Conservation (phyloP, 1,140 invertebrate species). For the Listronotus oregonensis region DNA sequence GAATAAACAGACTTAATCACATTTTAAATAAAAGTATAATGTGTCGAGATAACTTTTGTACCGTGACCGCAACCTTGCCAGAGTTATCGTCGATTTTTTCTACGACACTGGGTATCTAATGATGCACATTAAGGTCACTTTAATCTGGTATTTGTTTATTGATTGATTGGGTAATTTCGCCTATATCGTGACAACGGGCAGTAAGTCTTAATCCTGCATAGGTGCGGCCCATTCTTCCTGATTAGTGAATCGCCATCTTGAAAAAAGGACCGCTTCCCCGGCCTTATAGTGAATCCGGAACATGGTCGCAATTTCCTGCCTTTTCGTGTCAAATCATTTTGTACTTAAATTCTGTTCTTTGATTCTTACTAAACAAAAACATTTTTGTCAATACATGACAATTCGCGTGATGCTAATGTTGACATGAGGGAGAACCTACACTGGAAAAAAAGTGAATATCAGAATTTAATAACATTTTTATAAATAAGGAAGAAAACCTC, state of each 20-base stretch:
- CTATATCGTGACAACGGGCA: constrained; percentile 50
- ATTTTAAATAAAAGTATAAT: constrained; percentile 10
- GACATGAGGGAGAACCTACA: no score
- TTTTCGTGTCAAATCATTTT: constrained; percentile 49
- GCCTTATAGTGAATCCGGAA: constrained; percentile 43
- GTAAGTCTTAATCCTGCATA: constrained; percentile 51
- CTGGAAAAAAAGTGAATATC: no score
- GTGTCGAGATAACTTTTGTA: constrained; percentile 18
- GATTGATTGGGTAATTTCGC: constrained; percentile 45
- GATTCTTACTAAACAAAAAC: no score
- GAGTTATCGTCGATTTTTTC: constrained; percentile 29
- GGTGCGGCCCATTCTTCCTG: constrained; percentile 53
- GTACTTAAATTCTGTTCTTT: background rate
- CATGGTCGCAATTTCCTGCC: constrained; percentile 48
- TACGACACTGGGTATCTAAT: constrained; percentile 18
- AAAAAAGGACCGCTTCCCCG: constrained; percentile 51
- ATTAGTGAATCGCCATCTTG: constrained; percentile 53
- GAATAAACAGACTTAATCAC: constrained; percentile 3
- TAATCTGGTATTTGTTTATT: constrained; percentile 39
- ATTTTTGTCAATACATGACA: background rate
- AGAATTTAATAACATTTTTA: no score
- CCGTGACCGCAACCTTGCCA: constrained; percentile 29
- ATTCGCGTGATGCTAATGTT: background rate
- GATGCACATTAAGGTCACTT: constrained; percentile 25
- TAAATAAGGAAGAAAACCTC: no score